A percentile compares a stretch with the other conserved stretches of the same genome.
phyloP scores from a whole-genome alignment of 2,797 vertebrate genomes.

The Gila robusta region DNA sequence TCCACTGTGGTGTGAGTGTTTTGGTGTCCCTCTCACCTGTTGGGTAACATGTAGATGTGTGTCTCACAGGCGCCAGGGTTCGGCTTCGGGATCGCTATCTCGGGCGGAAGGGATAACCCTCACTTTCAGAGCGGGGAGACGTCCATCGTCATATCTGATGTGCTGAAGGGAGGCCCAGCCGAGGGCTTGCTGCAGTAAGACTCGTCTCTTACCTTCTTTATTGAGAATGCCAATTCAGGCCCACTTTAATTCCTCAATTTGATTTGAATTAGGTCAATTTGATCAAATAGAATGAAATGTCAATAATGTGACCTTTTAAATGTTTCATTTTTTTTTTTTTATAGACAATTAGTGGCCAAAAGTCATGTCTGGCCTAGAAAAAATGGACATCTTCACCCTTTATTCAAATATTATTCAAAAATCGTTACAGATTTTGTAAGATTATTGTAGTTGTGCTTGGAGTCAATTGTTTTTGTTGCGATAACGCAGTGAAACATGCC shows the following conservation, averaged over 20 bases:
- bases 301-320: not conserved
- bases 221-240: not conserved
- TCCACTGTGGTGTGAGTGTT: conserved; percentile 12
- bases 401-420: too few species aligned
- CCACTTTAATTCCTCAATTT: not conserved
- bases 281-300: not conserved
- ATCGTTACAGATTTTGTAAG: not conserved
- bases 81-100: conserved; percentile 99
- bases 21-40: not conserved
- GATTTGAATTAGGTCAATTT: not conserved
- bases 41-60: conserved; percentile 4
- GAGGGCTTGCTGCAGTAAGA: conserved; percentile 97
- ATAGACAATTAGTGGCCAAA: not conserved
- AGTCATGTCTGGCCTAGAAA: not conserved
- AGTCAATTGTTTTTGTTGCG: not conserved
- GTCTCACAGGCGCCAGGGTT: conserved; percentile 92
- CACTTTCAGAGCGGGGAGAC: conserved; percentile 99
- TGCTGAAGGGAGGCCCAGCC: conserved; percentile 97
- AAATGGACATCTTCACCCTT: not conserved
- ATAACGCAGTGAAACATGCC: not conserved
- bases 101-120: conserved; percentile 98
- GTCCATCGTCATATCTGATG: conserved; percentile 98
- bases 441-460: too few species aligned
- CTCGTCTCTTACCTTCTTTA: not conserved
- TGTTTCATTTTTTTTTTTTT: not conserved